These are phyloP conservation scores for Styela clava DNA, from an alignment of 23 tunicate species.

Conservation along the genomic window DNA sequence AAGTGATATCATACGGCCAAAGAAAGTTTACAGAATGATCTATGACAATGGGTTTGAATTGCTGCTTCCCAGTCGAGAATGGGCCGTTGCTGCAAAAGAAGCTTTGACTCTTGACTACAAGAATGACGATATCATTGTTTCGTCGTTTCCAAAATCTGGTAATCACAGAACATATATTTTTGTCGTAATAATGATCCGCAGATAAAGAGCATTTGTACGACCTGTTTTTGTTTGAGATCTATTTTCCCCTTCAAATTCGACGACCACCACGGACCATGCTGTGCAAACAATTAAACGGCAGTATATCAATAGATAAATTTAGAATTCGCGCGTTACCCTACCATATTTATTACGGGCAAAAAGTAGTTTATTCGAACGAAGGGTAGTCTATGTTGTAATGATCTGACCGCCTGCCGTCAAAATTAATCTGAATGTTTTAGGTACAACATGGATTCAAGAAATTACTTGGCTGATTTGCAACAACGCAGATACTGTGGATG, in stretches of 20 bases:
- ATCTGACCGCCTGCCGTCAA: no score
- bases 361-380: no score
- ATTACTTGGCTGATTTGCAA: constrained; percentile 3
- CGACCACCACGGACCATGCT: no score
- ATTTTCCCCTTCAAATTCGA: no score
- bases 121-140: neutral
- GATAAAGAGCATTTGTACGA: neutral
- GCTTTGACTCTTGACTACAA: neutral
- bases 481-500: neutral
- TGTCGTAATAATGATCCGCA: neutral
- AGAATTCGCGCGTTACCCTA: no score
- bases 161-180: neutral
- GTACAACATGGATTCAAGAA: constrained; percentile 10
- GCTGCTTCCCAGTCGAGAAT: neutral
- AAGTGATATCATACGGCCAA: no score
- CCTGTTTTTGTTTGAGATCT: neutral
- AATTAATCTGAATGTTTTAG: neutral
- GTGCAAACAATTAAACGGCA: no score
- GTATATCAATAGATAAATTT: no score
- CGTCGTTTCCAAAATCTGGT: constrained; percentile 1
- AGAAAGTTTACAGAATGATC: neutral
- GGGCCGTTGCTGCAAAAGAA: neutral
- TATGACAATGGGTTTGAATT: neutral
- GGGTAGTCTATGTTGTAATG: no score
- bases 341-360: no score